These are phyloP conservation scores for Augiades crinisus DNA, from an alignment of 2,888 invertebrate genomes.

Conservation along the genomic window DNA sequence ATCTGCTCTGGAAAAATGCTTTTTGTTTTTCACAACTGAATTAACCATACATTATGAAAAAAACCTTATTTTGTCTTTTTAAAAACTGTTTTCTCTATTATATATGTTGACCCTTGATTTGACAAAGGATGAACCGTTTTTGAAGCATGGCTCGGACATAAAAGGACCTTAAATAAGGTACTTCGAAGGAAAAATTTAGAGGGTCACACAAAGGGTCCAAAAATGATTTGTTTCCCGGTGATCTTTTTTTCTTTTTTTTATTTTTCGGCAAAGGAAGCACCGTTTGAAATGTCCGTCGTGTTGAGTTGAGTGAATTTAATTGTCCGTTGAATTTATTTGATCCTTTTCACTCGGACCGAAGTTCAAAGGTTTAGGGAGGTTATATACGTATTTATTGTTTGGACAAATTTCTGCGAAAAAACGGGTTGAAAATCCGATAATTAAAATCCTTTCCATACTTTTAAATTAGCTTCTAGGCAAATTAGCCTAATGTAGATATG, in stretches of 20 bases:
- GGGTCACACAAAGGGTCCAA: conserved; percentile 41
- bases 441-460: too few species aligned
- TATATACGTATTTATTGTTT: conserved; percentile 1
- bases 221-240: conserved; percentile 47
- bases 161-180: conserved; percentile 22
- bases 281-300: conserved; percentile 28
- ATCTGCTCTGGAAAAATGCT: too few species aligned
- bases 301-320: conserved; percentile 49
- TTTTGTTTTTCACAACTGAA: too few species aligned
- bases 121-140: background rate
- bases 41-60: too few species aligned
- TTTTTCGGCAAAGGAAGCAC: conserved; percentile 1
- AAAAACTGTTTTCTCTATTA: background rate
- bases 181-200: conserved; percentile 41
- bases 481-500: too few species aligned
- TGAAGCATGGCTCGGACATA: background rate
- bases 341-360: conserved; percentile 13
- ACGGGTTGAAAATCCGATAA: conserved; percentile 1
- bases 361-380: conserved; percentile 12
- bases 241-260: background rate
- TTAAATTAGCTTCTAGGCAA: too few species aligned
- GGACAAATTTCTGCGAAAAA: conserved; percentile 1
- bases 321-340: conserved; percentile 34
- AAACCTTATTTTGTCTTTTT: too few species aligned
- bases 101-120: background rate